These are phyloP conservation scores for Falcunculus frontatus DNA, from an alignment of 2,113 vertebrate genomes.

Conservation along the genomic window DNA sequence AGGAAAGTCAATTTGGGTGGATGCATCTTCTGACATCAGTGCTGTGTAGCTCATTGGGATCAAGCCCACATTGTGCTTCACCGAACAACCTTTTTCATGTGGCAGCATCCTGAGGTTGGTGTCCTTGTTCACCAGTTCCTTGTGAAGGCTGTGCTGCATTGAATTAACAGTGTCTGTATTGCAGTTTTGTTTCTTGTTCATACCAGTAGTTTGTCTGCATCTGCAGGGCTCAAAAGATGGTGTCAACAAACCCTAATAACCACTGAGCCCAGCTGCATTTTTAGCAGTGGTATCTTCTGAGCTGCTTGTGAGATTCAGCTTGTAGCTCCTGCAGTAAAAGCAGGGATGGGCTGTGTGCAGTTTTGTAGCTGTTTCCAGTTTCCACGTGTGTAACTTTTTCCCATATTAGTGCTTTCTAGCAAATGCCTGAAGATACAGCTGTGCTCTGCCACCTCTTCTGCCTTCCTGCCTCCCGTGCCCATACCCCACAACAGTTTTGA, in stretches of 20 bases:
- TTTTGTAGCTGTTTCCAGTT: not conserved
- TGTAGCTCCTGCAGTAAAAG: not conserved
- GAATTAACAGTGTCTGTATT: not conserved
- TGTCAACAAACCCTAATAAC: not conserved
- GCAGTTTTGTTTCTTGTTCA: not conserved
- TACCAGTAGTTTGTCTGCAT: not conserved
- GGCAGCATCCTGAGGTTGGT: not conserved
- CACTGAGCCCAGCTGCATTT: not conserved
- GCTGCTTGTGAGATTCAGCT: not conserved
- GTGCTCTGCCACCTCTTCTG: not conserved
- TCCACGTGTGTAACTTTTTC: not conserved
- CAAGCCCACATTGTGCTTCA: not conserved
- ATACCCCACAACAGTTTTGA: not conserved
- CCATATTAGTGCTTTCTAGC: not conserved
- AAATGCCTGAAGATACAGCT: not conserved
- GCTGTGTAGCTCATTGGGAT: not conserved
- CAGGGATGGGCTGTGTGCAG: not conserved
- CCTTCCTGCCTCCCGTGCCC: not conserved
- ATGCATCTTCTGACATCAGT: not conserved
- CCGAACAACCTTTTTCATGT: not conserved
- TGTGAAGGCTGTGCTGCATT: not conserved
- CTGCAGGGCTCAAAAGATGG: not conserved
- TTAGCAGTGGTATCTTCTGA: not conserved
- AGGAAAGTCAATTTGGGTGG: not conserved
- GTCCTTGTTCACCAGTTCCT: not conserved